Conservation (phyloP, 1,140 invertebrate genomes). For the Zelostemma sp. region DNA sequence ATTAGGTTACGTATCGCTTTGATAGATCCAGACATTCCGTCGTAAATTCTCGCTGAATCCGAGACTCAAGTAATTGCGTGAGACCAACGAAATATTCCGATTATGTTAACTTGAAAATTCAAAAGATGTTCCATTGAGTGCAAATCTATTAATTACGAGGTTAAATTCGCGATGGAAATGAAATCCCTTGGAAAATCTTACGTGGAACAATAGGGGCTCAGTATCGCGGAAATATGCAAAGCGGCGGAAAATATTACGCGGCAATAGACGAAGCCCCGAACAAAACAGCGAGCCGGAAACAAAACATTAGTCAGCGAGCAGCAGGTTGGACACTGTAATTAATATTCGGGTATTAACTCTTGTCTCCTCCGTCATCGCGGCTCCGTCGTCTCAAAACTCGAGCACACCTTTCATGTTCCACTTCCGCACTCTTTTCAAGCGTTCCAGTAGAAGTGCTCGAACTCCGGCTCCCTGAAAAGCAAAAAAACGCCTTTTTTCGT, state of each 20-base stretch:
- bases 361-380: slow-evolving; percentile 8
- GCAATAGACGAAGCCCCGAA: slow-evolving; percentile 17
- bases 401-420: slow-evolving; percentile 3
- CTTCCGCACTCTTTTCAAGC: slow-evolving; percentile 14
- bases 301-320: slow-evolving; percentile 48
- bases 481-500: slow-evolving; percentile 10
- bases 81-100: too few species aligned
- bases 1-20: too few species aligned
- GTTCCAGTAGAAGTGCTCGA: slow-evolving; percentile 1
- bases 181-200: not conserved
- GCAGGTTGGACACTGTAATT: slow-evolving; percentile 54
- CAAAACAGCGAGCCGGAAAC: slow-evolving; percentile 49
- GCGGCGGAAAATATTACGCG: slow-evolving; percentile 4
- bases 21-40: too few species aligned
- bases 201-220: not conserved
- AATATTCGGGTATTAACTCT: slow-evolving; percentile 58
- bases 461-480: slow-evolving; percentile 1
- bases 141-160: too few species aligned
- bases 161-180: too few species aligned
- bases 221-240: slow-evolving; percentile 6
- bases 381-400: slow-evolving; percentile 1
- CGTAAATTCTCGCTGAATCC: too few species aligned
- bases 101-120: too few species aligned
- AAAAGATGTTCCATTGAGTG: too few species aligned
- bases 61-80: too few species aligned